Percentiles rank a stretch among this genome's conserved stretches.
Evolutionary conservation across 2,797 vertebrate genomes (phyloP).

Genomic region (Sebastiscus tertius): DNA sequence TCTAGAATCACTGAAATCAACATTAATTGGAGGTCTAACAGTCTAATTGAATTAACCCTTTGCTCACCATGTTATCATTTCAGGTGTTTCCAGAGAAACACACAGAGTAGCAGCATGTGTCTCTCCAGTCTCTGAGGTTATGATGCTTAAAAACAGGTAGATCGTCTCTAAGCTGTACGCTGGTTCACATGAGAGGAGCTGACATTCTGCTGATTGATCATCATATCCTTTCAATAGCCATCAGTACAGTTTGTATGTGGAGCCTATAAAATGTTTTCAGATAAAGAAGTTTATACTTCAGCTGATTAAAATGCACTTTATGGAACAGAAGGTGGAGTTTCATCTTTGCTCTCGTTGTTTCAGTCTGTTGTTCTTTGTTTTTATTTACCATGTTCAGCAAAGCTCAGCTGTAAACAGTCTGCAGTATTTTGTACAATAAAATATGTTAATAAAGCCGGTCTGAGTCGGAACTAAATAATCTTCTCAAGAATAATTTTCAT

Average conservation of each 20-base stretch:
- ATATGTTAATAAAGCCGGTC: background rate
- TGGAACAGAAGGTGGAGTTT: background rate
- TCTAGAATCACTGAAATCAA: accelerated
- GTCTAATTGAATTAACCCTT: no score
- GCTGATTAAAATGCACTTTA: constrained; percentile 40
- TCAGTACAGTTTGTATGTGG: background rate
- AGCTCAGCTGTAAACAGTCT: constrained; percentile 1
- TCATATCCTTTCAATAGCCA: background rate
- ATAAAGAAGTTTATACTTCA: background rate
- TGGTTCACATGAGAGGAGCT: background rate
- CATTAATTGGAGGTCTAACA: no score
- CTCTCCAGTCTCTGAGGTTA: no score
- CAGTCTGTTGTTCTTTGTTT: background rate
- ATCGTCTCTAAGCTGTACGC: background rate
- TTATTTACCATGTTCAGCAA: background rate
- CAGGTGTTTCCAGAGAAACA: no score
- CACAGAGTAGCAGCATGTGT: no score
- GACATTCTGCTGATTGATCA: background rate
- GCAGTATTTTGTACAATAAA: constrained; percentile 40
- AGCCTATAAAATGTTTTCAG: background rate
- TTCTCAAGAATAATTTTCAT: background rate
- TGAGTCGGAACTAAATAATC: background rate
- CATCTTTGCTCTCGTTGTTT: background rate
- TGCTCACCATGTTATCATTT: no score
- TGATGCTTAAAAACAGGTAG: no score